These are phyloP conservation scores for Channallabes apus DNA, from an alignment of 2,797 vertebrate genomes.

Conservation along the genomic window DNA sequence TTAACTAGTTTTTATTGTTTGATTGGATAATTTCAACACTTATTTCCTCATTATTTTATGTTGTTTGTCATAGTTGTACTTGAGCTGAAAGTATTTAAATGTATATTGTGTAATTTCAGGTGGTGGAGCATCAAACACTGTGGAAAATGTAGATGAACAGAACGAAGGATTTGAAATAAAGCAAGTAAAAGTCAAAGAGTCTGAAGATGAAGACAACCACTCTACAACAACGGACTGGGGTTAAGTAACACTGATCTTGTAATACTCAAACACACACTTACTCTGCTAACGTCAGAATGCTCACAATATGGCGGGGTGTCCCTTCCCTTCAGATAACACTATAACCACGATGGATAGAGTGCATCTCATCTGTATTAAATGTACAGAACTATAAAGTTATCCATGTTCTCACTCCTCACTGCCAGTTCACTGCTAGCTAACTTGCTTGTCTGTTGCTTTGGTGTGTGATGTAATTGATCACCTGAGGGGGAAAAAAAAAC, in stretches of 20 bases:
- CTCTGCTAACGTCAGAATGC: too few relatives aligned
- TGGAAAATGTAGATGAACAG: not conserved
- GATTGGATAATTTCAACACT: not conserved
- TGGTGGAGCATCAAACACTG: not conserved
- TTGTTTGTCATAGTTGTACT: not conserved
- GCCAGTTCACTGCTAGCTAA: too few relatives aligned
- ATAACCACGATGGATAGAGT: too few relatives aligned
- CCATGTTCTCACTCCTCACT: too few relatives aligned
- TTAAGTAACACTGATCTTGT: not conserved
- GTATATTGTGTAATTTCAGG: not conserved
- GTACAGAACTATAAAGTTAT: too few relatives aligned
- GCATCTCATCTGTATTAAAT: too few relatives aligned
- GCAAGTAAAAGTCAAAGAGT: not conserved
- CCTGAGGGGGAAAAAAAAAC: too few relatives aligned
- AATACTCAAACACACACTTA: not conserved
- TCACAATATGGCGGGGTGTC: too few relatives aligned
- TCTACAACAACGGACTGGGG: not conserved
- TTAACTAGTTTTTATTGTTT: not conserved
- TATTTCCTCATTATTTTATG: not conserved
- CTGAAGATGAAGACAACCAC: not conserved
- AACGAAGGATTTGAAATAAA: not conserved
- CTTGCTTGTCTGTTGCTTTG: too few relatives aligned
- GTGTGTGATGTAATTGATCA: too few relatives aligned
- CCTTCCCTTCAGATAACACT: too few relatives aligned
- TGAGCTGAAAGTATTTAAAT: not conserved